Conservation (phyloP, 2,113 vertebrate species). For the Lamprotornis superbus region DNA sequence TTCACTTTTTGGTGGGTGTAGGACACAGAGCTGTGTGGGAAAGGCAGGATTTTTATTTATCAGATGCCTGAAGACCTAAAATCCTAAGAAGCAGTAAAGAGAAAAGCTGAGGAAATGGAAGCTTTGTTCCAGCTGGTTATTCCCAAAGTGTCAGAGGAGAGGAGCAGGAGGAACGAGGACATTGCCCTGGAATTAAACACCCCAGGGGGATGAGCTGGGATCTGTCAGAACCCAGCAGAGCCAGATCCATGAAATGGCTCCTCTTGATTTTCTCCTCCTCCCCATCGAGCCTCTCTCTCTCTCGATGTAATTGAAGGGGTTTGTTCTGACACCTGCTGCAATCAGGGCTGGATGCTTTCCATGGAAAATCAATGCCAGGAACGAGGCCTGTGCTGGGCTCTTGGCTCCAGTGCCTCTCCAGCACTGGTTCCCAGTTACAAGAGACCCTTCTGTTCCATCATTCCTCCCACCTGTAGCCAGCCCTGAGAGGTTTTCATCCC, state of each 20-base stretch:
- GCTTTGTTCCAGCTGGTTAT: neutral
- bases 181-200: neutral
- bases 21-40: neutral
- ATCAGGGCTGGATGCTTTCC: neutral
- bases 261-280: neutral
- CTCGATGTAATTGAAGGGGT: slow-evolving; percentile 9
- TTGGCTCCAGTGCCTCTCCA: neutral
- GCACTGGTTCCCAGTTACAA: neutral
- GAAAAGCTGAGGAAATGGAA: neutral
- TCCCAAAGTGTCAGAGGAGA: neutral
- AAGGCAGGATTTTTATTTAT: neutral
- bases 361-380: neutral
- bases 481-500: fast-evolving
- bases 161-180: neutral
- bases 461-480: neutral
- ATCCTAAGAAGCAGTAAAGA: neutral
- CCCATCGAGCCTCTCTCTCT: neutral
- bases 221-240: neutral
- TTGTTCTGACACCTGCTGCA: slow-evolving; percentile 52
- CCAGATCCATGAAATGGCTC: neutral
- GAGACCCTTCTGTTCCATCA: fast-evolving
- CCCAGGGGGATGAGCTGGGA: neutral
- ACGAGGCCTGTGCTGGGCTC: neutral
- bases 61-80: neutral
- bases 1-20: neutral